Percentiles rank a stretch among this genome's conserved stretches.
phyloP scores from a whole-genome alignment of 1,140 invertebrate species.

The Asobara japonica region DNA sequence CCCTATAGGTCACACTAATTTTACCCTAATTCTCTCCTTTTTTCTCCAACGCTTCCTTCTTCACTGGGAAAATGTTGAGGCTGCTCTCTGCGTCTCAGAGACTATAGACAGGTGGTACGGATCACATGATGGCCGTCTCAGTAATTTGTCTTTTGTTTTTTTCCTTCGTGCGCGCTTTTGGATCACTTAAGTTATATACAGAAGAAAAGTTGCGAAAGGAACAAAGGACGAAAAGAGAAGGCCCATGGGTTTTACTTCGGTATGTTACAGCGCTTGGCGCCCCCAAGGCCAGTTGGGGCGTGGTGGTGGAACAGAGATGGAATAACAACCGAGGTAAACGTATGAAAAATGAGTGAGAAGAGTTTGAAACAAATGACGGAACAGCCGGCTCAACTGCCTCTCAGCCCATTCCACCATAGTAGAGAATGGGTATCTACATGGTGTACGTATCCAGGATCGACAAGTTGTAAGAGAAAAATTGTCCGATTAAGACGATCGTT shows the following conservation, averaged over 20 bases:
- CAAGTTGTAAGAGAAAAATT: neutral
- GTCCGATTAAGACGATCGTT: neutral
- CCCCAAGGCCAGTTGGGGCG: slow-evolving; percentile 32
- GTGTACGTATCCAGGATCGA: neutral
- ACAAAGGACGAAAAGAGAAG: slow-evolving; percentile 59
- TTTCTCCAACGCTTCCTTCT: too few relatives aligned
- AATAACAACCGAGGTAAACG: slow-evolving; percentile 41
- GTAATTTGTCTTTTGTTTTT: slow-evolving; percentile 67
- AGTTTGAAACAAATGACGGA: slow-evolving; percentile 58
- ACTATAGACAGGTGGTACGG: slow-evolving; percentile 58
- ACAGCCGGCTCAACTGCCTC: slow-evolving; percentile 48
- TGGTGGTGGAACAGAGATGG: slow-evolving; percentile 32
- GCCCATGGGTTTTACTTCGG: slow-evolving; percentile 12
- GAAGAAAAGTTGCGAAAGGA: slow-evolving; percentile 32
- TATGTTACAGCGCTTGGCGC: neutral
- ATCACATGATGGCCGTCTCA: slow-evolving; percentile 56
- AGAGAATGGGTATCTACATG: neutral
- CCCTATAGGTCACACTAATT: too few relatives aligned
- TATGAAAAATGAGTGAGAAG: slow-evolving; percentile 63
- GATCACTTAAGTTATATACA: slow-evolving; percentile 27
- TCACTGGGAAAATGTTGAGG: neutral
- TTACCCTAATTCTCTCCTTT: too few relatives aligned
- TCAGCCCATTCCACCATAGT: slow-evolving; percentile 6
- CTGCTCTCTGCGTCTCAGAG: slow-evolving; percentile 13
- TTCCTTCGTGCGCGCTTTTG: slow-evolving; percentile 38